Evolutionary conservation across 1,140 invertebrate genomes (phyloP), one percentile per base, ranked within the genome.

Genomic region (Listronotus bonariensis): DNA sequence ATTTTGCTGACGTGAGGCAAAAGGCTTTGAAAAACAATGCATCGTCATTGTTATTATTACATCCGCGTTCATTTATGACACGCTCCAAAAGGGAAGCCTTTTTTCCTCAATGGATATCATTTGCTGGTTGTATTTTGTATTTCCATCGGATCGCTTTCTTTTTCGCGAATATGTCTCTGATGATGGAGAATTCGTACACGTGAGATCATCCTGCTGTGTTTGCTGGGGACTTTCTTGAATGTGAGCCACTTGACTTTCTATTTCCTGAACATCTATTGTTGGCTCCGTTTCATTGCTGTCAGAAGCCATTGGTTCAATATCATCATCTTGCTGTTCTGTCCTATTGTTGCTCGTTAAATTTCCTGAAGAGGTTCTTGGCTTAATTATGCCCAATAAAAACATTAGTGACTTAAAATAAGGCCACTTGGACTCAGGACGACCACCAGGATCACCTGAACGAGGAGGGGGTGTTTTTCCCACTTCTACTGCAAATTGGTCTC

Each of bases 371-470:
- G 38, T 40, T 40, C 38, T 40, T 40, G 20, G 20, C 20, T 26
- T 26, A 26, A 26, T 26, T 26, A 26, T 26, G 20, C 20, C 20
- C 20, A 26, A 40, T 40, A 40, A 40, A 40, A 40, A 40, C 38
- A 40, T 40, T 40, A 40, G 38, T 40, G 38, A 40, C 38, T 40
- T 40, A 40, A 40, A 40, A 40, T 40, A 40, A 40, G 38, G 38
- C 38, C 38, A 40, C 38, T 40, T 40, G 38, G 38, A 40, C 38
- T 40, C 38, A 40, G 38, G 38, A 40, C 38, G 38, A 40, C 20
- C 20, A 26, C 20, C 20, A 26, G 20, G 20, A 26, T 26, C 20
- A 26, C 20, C 20, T 5, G 20, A 26, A 26, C 20, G 20, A 26
- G 20, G 20, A 26, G 20, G 20, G 5, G 20, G 20, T 26, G 20